A percentile compares a stretch with the other conserved stretches of the same genome.
These are phyloP conservation scores for Eupsittula cactorum DNA, from an alignment of 2,113 vertebrate genomes.

Conservation along the genomic window DNA sequence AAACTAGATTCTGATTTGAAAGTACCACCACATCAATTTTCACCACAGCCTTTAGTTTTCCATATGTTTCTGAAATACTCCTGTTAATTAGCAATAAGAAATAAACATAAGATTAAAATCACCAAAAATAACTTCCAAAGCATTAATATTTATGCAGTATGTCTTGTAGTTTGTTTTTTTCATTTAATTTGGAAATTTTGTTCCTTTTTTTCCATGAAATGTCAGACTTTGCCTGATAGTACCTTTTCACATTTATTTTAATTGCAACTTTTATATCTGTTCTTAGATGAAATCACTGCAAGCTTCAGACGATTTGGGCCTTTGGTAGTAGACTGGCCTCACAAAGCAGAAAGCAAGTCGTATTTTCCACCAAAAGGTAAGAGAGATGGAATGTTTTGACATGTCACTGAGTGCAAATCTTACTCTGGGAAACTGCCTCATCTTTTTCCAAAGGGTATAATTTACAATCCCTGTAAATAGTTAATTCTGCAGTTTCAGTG, in stretches of 20 bases:
- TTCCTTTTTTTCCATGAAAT: background rate
- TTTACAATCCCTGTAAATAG: background rate
- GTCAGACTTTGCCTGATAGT: background rate
- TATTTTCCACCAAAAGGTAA: slow-evolving; percentile 99
- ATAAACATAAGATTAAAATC: background rate
- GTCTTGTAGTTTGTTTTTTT: background rate
- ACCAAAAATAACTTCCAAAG: background rate
- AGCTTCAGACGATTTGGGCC: slow-evolving; percentile 97
- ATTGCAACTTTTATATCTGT: background rate
- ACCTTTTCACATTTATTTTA: background rate
- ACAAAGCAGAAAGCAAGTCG: slow-evolving; percentile 99
- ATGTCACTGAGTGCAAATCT: background rate
- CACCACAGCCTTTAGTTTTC: background rate
- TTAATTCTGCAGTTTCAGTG: background rate
- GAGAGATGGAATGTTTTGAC: background rate
- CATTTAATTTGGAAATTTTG: background rate
- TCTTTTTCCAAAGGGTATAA: background rate
- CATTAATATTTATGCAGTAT: background rate
- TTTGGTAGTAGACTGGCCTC: slow-evolving; percentile 98
- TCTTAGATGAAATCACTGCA: slow-evolving; percentile 94
- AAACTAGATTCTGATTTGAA: background rate
- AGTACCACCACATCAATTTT: background rate
- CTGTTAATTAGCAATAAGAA: background rate
- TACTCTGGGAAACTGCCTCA: background rate
- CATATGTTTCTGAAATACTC: background rate